Percentiles rank a stretch among this genome's conserved stretches.
phyloP scores from a whole-genome alignment of 2,113 vertebrate genomes.

The Tachuris rubrigastra region DNA sequence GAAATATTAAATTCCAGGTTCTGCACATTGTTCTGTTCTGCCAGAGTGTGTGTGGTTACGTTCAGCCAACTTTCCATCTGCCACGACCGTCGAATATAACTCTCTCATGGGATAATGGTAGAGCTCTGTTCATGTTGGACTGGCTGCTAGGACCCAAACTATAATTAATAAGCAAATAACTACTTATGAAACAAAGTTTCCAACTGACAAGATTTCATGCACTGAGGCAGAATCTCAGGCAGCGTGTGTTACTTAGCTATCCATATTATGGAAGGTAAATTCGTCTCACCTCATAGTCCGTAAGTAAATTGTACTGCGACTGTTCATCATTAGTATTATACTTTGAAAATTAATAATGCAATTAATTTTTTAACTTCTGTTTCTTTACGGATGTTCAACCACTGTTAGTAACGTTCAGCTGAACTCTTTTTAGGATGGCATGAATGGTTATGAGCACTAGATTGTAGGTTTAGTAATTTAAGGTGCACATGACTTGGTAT shows the following conservation, averaged over 20 bases:
- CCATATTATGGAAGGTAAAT: not conserved
- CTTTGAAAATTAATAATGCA: not conserved
- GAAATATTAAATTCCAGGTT: constrained; percentile 12
- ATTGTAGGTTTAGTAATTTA: not conserved
- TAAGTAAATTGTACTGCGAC: not conserved
- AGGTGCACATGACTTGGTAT: not conserved
- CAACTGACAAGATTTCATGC: not conserved
- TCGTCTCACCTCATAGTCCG: not conserved
- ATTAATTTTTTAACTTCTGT: not conserved
- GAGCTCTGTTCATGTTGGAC: not conserved
- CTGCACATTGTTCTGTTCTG: not conserved
- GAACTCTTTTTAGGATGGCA: not conserved
- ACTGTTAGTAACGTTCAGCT: not conserved
- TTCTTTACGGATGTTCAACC: not conserved
- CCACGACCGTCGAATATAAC: not conserved
- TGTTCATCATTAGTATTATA: not conserved
- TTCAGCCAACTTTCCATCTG: constrained; percentile 19
- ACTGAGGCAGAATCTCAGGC: not conserved
- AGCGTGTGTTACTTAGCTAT: not conserved
- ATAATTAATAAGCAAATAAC: not conserved
- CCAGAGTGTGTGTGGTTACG: not conserved
- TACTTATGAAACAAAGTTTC: not conserved
- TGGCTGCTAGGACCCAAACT: not conserved
- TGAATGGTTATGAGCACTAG: not conserved
- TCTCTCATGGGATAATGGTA: not conserved